Conservation (phyloP, 2,113 vertebrate genomes). For the Cathartes aura region DNA sequence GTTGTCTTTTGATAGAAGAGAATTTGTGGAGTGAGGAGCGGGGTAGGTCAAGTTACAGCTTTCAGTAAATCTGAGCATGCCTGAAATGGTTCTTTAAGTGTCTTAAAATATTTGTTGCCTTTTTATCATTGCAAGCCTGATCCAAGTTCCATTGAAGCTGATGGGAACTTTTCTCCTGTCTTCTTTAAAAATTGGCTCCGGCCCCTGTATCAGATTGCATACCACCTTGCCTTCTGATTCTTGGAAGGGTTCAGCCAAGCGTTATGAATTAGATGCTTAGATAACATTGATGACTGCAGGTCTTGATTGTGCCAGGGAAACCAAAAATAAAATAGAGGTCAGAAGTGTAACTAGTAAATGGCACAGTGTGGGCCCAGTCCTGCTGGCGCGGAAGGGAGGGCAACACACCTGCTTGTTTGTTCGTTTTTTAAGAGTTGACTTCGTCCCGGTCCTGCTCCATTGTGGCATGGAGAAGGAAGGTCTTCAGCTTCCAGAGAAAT, state of each 20-base stretch:
- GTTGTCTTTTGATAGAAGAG: slow-evolving; percentile 45
- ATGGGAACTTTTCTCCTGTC: slow-evolving; percentile 12
- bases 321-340: slow-evolving; percentile 53
- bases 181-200: slow-evolving; percentile 31
- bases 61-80: slow-evolving; percentile 45
- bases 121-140: slow-evolving; percentile 45
- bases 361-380: neutral
- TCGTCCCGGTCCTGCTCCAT: rapidly evolving
- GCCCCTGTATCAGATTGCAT: slow-evolving; percentile 21
- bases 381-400: neutral
- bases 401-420: neutral
- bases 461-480: neutral
- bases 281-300: slow-evolving; percentile 54
- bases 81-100: slow-evolving; percentile 42
- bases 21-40: slow-evolving; percentile 1
- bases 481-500: neutral
- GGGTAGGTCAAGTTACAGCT: slow-evolving; percentile 43
- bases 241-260: slow-evolving; percentile 63
- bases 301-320: slow-evolving; percentile 39
- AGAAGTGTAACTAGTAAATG: slow-evolving; percentile 5
- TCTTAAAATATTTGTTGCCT: slow-evolving; percentile 59
- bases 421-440: neutral
- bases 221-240: slow-evolving; percentile 58
- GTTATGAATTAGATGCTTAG: slow-evolving; percentile 61
- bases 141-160: slow-evolving; percentile 48